Evolutionary conservation across 2,888 invertebrate genomes (phyloP).

Genomic region (Octodonta nipae): DNA sequence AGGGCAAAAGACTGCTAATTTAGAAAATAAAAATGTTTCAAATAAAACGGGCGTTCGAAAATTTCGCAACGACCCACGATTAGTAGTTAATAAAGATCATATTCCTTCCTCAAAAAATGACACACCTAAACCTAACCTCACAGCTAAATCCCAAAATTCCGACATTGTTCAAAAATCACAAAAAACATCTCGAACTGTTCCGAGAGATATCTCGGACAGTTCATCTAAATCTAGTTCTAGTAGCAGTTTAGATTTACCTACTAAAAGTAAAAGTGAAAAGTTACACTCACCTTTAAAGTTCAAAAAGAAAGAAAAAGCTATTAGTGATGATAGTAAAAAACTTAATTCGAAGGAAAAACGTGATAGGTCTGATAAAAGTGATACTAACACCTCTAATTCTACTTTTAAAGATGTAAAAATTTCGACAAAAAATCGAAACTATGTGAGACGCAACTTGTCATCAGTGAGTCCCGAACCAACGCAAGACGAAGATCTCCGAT

Average conservation of each 20-base stretch:
- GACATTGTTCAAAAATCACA: conserved; percentile 10
- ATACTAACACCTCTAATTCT: too few species aligned
- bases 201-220: conserved; percentile 9
- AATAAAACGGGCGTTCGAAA: conserved; percentile 34
- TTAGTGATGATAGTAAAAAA: too few species aligned
- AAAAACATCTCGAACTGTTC: conserved; percentile 8
- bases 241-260: conserved; percentile 27
- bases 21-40: conserved; percentile 33
- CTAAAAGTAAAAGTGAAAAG: conserved; percentile 29
- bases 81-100: conserved; percentile 30
- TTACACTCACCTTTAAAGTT: conserved; percentile 18
- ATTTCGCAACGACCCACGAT: conserved; percentile 34
- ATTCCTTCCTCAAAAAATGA: conserved; percentile 18
- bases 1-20: conserved; percentile 27
- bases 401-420: conserved; percentile 45
- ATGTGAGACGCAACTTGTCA: conserved; percentile 50
- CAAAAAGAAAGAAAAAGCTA: conserved; percentile 21
- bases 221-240: conserved; percentile 19
- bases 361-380: conserved; percentile 16
- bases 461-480: neutral
- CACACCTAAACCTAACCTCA: conserved; percentile 21
- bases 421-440: conserved; percentile 48
- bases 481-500: conserved; percentile 33
- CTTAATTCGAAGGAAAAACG: conserved; percentile 18
- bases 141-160: conserved; percentile 20